phyloP scores from a whole-genome alignment of 2,113 vertebrate species.

The Indicator indicator region DNA sequence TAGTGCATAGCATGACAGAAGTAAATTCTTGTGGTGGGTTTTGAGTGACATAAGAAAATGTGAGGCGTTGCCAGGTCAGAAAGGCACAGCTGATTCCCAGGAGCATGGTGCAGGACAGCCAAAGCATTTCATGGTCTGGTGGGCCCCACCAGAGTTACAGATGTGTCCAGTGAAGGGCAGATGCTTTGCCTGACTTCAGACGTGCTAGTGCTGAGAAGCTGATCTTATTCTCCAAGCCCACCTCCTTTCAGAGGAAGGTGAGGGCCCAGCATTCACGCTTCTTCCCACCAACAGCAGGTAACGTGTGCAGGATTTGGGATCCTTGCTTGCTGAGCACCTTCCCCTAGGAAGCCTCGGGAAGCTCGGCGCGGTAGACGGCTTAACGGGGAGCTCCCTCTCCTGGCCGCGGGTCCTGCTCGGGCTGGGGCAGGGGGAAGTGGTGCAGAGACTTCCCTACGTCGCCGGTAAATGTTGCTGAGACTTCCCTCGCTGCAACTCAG shows the following conservation, averaged over 20 bases:
- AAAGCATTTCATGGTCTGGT: accelerated
- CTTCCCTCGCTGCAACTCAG: accelerated
- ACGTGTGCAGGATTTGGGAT: accelerated
- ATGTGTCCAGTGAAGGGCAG: not conserved
- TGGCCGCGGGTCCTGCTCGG: accelerated
- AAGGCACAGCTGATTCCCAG: not conserved
- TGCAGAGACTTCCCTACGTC: no score
- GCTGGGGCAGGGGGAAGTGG: not conserved
- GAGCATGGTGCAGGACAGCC: not conserved
- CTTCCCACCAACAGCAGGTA: not conserved
- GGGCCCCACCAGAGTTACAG: no score
- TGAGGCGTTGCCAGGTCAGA: no score
- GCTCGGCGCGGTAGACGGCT: accelerated
- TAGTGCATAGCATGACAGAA: not conserved
- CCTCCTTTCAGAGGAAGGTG: accelerated
- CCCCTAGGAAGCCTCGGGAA: accelerated
- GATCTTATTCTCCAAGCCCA: accelerated
- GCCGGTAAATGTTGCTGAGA: accelerated
- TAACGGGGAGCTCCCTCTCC: not conserved
- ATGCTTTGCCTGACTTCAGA: accelerated
- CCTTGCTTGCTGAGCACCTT: accelerated
- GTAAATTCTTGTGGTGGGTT: not conserved
- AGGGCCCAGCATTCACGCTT: not conserved
- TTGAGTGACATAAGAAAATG: not conserved
- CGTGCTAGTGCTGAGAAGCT: accelerated